A percentile compares a stretch with the other conserved stretches of the same genome.
phyloP scores from a whole-genome alignment of 2,113 vertebrate genomes.

The Pardalotus punctatus region DNA sequence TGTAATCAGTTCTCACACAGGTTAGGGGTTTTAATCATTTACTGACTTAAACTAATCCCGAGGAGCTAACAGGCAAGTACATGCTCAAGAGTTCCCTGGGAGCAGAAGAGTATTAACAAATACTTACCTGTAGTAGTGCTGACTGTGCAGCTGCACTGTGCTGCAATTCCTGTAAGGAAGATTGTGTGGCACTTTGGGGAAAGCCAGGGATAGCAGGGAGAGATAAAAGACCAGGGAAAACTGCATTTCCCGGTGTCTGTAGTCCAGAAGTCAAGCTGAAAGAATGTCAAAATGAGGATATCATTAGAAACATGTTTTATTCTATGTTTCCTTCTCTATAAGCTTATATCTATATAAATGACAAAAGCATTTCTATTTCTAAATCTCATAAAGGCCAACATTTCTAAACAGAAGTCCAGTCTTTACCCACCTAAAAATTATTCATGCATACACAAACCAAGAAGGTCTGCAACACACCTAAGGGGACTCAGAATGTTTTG shows the following conservation, averaged over 20 bases:
- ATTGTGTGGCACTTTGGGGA: constrained; percentile 83
- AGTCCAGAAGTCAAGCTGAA: constrained; percentile 85
- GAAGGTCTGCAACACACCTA: neutral
- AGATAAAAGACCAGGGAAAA: constrained; percentile 89
- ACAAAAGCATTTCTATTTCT: neutral
- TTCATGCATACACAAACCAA: neutral
- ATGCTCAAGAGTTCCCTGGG: neutral
- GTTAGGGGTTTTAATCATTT: neutral
- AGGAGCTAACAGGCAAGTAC: neutral
- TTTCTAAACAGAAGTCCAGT: neutral
- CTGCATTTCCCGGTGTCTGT: constrained; percentile 83
- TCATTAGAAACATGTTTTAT: neutral
- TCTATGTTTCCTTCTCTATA: neutral
- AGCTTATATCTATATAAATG: neutral
- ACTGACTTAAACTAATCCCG: neutral
- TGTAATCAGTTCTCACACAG: neutral
- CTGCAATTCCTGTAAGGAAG: constrained; percentile 86
- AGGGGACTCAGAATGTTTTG: neutral
- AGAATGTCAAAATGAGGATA: neutral
- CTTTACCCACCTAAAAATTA: neutral
- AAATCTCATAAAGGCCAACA: neutral
- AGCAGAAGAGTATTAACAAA: neutral
- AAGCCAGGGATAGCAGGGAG: constrained; percentile 92
- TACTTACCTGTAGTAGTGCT: constrained; percentile 87
- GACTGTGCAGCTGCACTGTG: constrained; percentile 86